These are phyloP conservation scores for Drosophila pseudoobscura DNA, from an alignment of 1,140 invertebrate genomes.

Conservation along the genomic window DNA sequence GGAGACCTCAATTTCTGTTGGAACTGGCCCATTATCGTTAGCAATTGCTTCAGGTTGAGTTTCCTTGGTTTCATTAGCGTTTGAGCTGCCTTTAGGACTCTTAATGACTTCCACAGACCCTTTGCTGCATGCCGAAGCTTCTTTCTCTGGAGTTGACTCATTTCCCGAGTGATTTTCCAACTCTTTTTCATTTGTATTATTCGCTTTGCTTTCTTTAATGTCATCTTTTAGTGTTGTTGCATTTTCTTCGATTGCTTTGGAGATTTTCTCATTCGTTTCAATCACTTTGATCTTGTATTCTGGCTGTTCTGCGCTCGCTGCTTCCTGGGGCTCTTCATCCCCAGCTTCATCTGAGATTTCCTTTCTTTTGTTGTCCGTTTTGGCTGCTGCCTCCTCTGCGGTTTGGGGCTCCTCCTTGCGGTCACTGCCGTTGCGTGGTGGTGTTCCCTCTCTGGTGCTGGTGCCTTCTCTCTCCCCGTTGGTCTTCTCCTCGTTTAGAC, in stretches of 20 bases:
- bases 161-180: conserved; percentile 1
- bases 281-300: conserved; percentile 24
- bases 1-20: neutral
- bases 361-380: conserved; percentile 10
- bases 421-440: conserved; percentile 14
- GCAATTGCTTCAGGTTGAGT: neutral
- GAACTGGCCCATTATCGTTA: neutral
- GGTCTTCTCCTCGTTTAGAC: conserved; percentile 49
- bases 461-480: conserved; percentile 50
- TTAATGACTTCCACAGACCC: no score
- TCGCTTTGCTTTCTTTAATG: neutral
- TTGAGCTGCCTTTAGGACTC: no score
- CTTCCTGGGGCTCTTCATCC: neutral
- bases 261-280: conserved; percentile 14
- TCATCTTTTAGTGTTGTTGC: neutral
- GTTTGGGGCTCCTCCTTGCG: conserved; percentile 3
- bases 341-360: conserved; percentile 54
- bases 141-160: neutral
- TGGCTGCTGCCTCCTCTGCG: conserved; percentile 1
- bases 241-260: neutral
- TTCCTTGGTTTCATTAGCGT: neutral
- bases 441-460: conserved; percentile 4
- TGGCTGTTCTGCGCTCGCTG: neutral
- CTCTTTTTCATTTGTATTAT: neutral
- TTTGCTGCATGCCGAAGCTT: neutral